Evolutionary conservation across 1,140 invertebrate genomes (phyloP), one percentile per base, ranked within the genome.

Genomic region (Paramacrobiotus metropolitanus): DNA sequence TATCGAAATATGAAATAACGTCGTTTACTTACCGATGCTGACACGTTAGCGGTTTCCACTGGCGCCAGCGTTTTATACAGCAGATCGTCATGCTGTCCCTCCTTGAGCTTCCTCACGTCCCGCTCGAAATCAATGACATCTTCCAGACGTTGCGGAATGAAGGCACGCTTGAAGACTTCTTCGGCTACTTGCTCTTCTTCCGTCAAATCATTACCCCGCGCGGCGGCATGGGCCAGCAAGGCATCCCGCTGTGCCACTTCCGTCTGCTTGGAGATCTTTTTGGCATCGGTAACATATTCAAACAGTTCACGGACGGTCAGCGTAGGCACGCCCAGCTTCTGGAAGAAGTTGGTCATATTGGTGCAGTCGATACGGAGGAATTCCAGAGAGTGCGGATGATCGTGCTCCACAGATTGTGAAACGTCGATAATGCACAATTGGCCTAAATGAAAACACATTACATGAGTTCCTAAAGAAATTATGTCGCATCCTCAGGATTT

Each of bases 401-500:
- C 90, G 70, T 95, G 90, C 74, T 97, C 92, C 0, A 98, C 93
- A 1, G 91, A 86, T 72, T 98, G 94, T 1, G 91, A 95, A 0
- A 98, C 94, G 77, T 98, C 94, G 68, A 98, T 98, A 29, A 96
- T 81, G 62, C 85, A 84, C 21, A 91, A 73, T 68, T 85, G 80
- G 0, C 83, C 83, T 67, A 89, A 78, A 68, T 88, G 81, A 69
- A 9, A n/a, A n/a, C n/a, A n/a, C n/a, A n/a, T n/a, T n/a, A n/a
- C n/a, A n/a, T n/a, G n/a, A n/a, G n/a, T n/a, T n/a, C n/a, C n/a
- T n/a, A n/a, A n/a, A n/a, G n/a, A n/a, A n/a, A n/a, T n/a, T n/a
- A n/a, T n/a, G n/a, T n/a, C n/a, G n/a, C n/a, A n/a, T n/a, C n/a
- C n/a, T n/a, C n/a, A n/a, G n/a, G n/a, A n/a, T n/a, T n/a, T n/a